Conservation (phyloP, 2,888 invertebrate species). For the Phlogophora meticulosa region DNA sequence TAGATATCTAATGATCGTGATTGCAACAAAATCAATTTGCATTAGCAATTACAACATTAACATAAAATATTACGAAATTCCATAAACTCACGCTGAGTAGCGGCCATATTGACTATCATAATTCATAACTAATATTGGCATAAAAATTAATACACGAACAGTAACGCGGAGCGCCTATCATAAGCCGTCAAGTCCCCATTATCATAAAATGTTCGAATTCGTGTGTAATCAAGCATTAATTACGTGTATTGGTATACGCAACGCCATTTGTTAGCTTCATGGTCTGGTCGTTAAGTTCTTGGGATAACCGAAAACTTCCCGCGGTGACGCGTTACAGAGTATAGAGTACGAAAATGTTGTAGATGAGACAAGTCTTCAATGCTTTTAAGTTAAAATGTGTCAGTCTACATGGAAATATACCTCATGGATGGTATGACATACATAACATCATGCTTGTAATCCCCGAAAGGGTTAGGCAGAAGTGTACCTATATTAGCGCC, state of each 20-base stretch:
- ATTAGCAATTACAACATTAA: conserved; percentile 15
- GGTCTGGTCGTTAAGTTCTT: conserved; percentile 49
- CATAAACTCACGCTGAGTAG: conserved; percentile 18
- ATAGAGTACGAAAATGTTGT: conserved; percentile 11
- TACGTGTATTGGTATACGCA: conserved; percentile 38
- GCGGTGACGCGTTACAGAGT: conserved; percentile 31
- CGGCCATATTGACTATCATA: conserved; percentile 11
- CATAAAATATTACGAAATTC: conserved; percentile 16
- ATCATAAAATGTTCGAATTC: conserved; percentile 53
- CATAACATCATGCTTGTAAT: too few species aligned
- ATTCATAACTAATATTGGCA: conserved; percentile 32
- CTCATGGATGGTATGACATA: too few species aligned
- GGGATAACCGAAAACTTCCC: conserved; percentile 29
- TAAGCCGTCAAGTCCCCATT: conserved; percentile 21
- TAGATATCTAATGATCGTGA: not conserved
- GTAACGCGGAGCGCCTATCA: conserved; percentile 27
- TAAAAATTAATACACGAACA: conserved; percentile 43
- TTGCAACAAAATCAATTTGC: conserved; percentile 33
- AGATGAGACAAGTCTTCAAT: conserved; percentile 11
- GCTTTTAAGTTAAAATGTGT: too few species aligned
- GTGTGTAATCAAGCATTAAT: conserved; percentile 52
- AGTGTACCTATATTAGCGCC: too few species aligned
- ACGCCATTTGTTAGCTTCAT: conserved; percentile 21
- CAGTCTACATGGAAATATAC: too few species aligned
- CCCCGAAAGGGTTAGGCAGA: too few species aligned